A percentile compares a stretch with the other conserved stretches of the same genome.
Evolutionary conservation across 2,113 vertebrate genomes (phyloP).

Genomic region (Capreolus pygargus): DNA sequence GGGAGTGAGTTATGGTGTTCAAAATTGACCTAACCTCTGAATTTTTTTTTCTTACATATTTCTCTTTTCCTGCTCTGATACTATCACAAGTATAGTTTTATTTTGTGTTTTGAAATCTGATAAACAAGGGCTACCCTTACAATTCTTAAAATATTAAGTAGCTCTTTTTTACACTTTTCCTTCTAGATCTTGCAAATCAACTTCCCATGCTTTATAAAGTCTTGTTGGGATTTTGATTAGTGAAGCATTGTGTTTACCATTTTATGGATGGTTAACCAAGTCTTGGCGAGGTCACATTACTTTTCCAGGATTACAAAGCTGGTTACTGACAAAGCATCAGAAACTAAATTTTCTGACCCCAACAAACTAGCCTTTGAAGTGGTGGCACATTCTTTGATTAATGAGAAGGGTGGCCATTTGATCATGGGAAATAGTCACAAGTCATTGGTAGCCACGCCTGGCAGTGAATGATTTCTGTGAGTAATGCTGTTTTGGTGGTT

Average conservation of each 20-base stretch:
- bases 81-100: not conserved
- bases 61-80: not conserved
- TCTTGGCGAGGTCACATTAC: not conserved
- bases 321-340: not conserved
- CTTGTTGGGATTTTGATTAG: conserved; percentile 20
- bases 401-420: not conserved
- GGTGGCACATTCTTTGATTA: not conserved
- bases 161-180: not conserved
- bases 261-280: not conserved
- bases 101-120: not conserved
- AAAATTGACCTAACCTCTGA: not conserved
- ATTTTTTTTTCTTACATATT: not conserved
- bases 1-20: not conserved
- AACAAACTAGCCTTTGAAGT: not conserved
- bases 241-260: not conserved
- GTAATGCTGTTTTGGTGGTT: not conserved
- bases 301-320: not conserved
- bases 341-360: not conserved
- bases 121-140: not conserved
- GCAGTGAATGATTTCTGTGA: not conserved
- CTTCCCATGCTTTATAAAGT: not conserved
- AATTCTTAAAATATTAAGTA: not conserved
- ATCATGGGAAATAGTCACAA: not conserved
- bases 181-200: not conserved
- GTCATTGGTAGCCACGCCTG: not conserved